phyloP scores from a whole-genome alignment of 2,113 vertebrate genomes.

The Microtus pennsylvanicus region DNA sequence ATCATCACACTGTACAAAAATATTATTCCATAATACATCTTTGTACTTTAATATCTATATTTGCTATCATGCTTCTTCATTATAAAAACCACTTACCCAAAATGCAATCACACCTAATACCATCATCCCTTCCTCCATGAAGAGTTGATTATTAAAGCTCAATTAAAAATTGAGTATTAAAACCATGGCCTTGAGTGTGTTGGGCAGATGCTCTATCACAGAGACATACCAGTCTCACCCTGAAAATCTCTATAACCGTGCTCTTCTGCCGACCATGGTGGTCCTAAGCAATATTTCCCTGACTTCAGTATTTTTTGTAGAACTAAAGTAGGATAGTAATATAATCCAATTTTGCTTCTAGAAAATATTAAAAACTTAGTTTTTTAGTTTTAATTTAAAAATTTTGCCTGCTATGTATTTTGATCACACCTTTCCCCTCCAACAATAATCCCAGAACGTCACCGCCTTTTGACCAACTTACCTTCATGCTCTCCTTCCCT shows the following conservation, averaged over 20 bases:
- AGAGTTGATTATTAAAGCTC: no score
- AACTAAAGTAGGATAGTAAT: no score
- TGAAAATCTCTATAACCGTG: neutral
- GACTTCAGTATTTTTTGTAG: neutral
- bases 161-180: neutral
- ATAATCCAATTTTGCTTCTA: neutral
- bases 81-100: neutral
- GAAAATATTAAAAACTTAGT: neutral
- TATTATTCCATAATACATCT: neutral
- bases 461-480: neutral
- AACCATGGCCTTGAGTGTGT: neutral
- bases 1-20: neutral
- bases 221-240: neutral
- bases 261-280: fast-evolving
- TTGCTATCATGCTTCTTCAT: fast-evolving
- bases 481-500: neutral
- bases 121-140: no score
- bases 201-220: neutral
- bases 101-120: neutral
- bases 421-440: neutral
- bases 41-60: neutral
- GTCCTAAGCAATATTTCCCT: neutral
- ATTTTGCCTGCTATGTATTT: neutral
- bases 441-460: neutral
- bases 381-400: neutral